Evolutionary conservation across 2,113 vertebrate genomes (phyloP), one percentile per base, ranked within the genome.

Genomic region (Tretioscincus oriximinensis): DNA sequence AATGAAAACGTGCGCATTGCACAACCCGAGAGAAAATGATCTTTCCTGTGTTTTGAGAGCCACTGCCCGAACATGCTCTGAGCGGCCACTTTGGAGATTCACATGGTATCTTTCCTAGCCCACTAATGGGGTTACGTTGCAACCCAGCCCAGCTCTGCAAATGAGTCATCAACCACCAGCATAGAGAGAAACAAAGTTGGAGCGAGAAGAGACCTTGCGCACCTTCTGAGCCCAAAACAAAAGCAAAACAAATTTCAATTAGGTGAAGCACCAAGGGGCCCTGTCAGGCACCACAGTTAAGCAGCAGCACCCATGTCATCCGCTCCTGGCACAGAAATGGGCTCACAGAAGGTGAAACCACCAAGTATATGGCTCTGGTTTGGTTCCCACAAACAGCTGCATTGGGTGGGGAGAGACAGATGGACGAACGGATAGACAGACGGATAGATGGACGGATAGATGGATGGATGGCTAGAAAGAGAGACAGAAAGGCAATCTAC

Each of bases 181-280:
- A 0, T 31, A 18, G 49, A 64, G 68, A 35, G 87, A 90, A 87
- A 41, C 88, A 91, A 93, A 93, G 90, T 88, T 92, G 87, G 90
- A 67, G 67, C 29, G 4, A 0, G 1, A 10, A 1, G 8, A 29
- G 41, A 0, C 0, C 78, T 84, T 67, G 86, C 91, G 87, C 90
- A 5, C 88, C 90, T 86, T 20, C 49, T 84, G n/a, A 72, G 29
- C 47, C 35, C 35, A 2, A 26, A 45, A 24, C 4, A 70, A 49
- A 64, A 28, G 63, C 29, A 6, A 0, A 76, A 47, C 67, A 84
- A 69, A 51, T 11, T 9, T 51, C n/a, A 79, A 8, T 3, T 2
- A 85, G 91, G 90, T 93, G 92, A 41, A 41, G 35, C 2, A 54
- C 35, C 16, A 20, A 41, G 60, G 21, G 35, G 35, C n/a, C n/a